These are phyloP conservation scores for Siniperca obscura DNA, from an alignment of 2,797 vertebrate species.

Conservation along the genomic window DNA sequence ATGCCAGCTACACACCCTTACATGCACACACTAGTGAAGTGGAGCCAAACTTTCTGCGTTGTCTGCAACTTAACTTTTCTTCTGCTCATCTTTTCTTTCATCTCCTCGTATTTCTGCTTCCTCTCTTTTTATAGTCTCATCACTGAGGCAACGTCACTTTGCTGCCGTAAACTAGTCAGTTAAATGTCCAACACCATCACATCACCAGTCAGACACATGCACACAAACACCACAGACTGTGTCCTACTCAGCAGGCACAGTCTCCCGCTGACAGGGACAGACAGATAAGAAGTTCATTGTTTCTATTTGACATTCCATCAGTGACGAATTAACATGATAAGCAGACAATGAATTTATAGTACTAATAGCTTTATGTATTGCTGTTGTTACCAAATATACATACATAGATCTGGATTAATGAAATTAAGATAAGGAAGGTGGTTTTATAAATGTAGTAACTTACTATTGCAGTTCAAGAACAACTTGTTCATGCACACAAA, in stretches of 20 bases:
- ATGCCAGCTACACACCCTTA: neutral
- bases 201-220: conserved; percentile 41
- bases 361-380: neutral
- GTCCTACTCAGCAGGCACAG: conserved; percentile 33
- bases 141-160: conserved; percentile 23
- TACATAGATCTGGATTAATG: neutral
- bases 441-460: neutral
- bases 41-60: neutral
- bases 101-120: neutral
- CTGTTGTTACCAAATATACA: neutral
- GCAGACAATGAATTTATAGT: neutral
- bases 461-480: neutral
- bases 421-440: neutral
- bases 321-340: neutral
- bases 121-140: conserved; percentile 20
- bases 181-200: conserved; percentile 48
- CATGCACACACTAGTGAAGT: neutral
- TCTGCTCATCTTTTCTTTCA: neutral
- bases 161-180: conserved; percentile 41
- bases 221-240: conserved; percentile 10
- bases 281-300: neutral
- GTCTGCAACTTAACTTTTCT: conserved; percentile 1
- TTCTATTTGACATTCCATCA: conserved; percentile 11
- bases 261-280: conserved; percentile 37
- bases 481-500: neutral